Base-by-base conservation (phyloP, 2,113 vertebrate species). In the Rissa tridactyla region DNA sequence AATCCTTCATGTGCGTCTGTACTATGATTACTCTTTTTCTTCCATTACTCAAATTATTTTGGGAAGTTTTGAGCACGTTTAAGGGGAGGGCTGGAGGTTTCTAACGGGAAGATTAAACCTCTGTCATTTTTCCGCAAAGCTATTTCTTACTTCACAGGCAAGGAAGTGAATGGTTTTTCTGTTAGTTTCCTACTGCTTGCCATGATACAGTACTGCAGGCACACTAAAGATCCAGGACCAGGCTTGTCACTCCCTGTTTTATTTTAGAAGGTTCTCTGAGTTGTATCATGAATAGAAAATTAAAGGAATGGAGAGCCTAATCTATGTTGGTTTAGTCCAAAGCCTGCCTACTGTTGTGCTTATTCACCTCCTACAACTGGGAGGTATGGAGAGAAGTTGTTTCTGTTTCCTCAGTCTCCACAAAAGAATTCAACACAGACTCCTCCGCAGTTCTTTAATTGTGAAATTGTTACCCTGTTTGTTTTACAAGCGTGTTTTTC, bases 171-270 rank as follows among this genome's bases (percentile, higher is more conserved):
- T 61, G 36, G 5, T 2, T 55, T 55, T 64, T 58, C 52, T 77
- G 9, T 32, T 38, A 15, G 16, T 49, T 77, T 71, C 30, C 64
- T 68, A 5, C 47, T 76, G 42, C 40, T 92, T 58, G 30, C 12
- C 0, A 0, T 32, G 58, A 9, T 10, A 2, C 0, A 15, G 21
- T 23, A 5, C 66, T 62, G 20, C 2, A 7, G 42, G 38, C 23
- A 76, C 29, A 6, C 11, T 1, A 4, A 68, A 51, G 34, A 23
- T 42, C 21, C 38, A 75, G 15, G 36, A 29, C 4, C 32, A 4
- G 38, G 13, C 23, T 62, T 54, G 16, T 73, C 29, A 38, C 25
- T 70, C 27, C 18, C 26, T 68, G 15, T 32, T 91, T 84, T 15
- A 15, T 55, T 68, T 40, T 26, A 47, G 47, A 58, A 29, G 5